Conservation (phyloP, 1,140 invertebrate genomes). For the Brachionus sp. region DNA sequence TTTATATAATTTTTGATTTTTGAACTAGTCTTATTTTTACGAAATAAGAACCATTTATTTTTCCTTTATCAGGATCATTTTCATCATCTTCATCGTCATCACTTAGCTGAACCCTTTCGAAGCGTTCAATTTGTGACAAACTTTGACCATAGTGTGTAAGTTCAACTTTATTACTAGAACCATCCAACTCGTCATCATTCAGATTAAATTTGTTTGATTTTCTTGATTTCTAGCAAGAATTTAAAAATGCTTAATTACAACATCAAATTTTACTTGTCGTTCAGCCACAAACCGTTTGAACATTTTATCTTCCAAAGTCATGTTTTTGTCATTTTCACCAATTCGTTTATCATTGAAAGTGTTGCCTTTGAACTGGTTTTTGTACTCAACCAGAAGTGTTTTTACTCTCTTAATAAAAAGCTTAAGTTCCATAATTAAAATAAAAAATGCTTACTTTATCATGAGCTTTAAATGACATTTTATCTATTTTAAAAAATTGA, state of each 20-base stretch:
- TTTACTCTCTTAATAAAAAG: conserved; percentile 66
- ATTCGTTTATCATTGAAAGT: conserved; percentile 79
- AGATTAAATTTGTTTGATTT: conserved; percentile 67
- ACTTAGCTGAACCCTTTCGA: conserved; percentile 72
- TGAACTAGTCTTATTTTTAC: no score
- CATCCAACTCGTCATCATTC: conserved; percentile 77
- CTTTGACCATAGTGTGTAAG: conserved; percentile 70
- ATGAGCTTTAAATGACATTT: conserved; percentile 44
- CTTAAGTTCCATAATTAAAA: background rate
- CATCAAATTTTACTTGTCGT: conserved; percentile 61
- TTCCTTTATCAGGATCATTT: conserved; percentile 60
- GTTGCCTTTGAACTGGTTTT: conserved; percentile 73
- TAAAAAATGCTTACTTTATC: conserved; percentile 11
- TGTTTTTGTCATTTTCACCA: conserved; percentile 70
- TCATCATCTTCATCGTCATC: conserved; percentile 74
- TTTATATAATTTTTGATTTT: no score
- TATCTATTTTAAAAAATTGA: background rate
- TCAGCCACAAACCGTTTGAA: conserved; percentile 77
- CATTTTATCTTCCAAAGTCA: conserved; percentile 76
- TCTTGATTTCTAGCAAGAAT: conserved; percentile 61
- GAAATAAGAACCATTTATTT: conserved; percentile 48
- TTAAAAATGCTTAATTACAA: conserved; percentile 29
- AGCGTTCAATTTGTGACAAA: conserved; percentile 81
- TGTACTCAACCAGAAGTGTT: conserved; percentile 79
- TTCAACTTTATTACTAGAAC: conserved; percentile 67